These are phyloP conservation scores for Cynaeus angustus DNA, from an alignment of 2,888 invertebrate genomes.

Conservation along the genomic window DNA sequence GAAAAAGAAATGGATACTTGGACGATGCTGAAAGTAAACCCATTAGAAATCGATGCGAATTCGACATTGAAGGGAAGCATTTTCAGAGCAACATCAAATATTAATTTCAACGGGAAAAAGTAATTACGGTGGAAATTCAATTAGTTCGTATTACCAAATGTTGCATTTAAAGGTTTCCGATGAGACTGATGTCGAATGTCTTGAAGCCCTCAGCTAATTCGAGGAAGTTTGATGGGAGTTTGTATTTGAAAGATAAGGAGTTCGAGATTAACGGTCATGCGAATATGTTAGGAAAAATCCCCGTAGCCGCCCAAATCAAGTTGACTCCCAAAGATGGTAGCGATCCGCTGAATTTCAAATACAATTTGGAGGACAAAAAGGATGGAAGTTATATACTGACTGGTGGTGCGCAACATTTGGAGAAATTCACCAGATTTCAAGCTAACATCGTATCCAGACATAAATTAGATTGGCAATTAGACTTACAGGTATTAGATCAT, in stretches of 20 bases:
- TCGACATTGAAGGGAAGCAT: conserved; percentile 63
- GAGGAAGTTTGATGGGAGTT: conserved; percentile 68
- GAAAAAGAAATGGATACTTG: conserved; percentile 65
- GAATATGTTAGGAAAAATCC: conserved; percentile 68
- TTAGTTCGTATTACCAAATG: conserved; percentile 34
- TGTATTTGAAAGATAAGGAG: conserved; percentile 70
- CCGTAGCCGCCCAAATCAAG: conserved; percentile 69
- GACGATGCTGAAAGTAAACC: conserved; percentile 67
- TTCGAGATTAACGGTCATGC: conserved; percentile 71
- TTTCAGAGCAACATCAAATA: conserved; percentile 59
- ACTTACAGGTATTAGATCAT: conserved; percentile 63
- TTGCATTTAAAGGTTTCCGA: conserved; percentile 60
- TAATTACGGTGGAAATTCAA: conserved; percentile 52
- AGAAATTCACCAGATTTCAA: conserved; percentile 70
- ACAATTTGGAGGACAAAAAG: conserved; percentile 66
- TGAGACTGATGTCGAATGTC: conserved; percentile 58
- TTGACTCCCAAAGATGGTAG: conserved; percentile 71
- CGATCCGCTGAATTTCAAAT: conserved; percentile 64
- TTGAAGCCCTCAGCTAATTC: conserved; percentile 55
- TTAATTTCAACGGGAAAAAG: conserved; percentile 65
- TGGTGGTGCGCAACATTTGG: conserved; percentile 67
- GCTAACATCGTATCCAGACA: conserved; percentile 68
- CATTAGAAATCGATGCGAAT: conserved; percentile 64
- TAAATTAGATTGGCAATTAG: conserved; percentile 71
- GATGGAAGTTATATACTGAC: conserved; percentile 61